Base-by-base conservation (phyloP, 2,797 vertebrate genomes). In the Lophotriccus pileatus region DNA sequence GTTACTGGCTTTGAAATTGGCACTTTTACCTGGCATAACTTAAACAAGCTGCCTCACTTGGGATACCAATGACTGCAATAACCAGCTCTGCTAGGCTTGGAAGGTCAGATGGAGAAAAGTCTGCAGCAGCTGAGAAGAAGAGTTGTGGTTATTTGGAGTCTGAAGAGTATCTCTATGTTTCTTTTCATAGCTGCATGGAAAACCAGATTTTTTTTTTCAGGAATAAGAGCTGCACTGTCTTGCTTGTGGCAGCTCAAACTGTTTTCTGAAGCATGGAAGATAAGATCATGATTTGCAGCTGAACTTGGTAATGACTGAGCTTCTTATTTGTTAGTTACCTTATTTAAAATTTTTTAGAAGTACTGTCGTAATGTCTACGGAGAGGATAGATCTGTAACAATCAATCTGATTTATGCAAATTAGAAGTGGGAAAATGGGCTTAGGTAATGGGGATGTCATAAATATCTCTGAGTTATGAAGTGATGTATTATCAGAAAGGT, bases 401-500 rank as follows among this genome's bases (percentile, higher is more conserved):
- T 69, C 80, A 76, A 14, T 78, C 23, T 92, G 83, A 76, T 27
- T 86, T 86, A 87, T 87, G 80, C 47, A 95, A 84, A 95, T 92
- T 67, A 56, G 55, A 82, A 92, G 63, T 60, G 67, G 67, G 75
- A 63, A 92, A 94, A 95, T 49, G 70, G 90, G 58, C 30, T 93
- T 88, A 84, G 87, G 83, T 94, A 90, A 93, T 62, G 32, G 62
- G 23, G 6, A 66, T 66, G 76, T 90, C 95, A 88, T 90, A 93
- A 89, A 94, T 92, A 90, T 59, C 41, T 79, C 55, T 79, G 85
- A 88, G 34, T 94, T 88, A 91, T 86, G 76, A 91, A 95, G 73
- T 34, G 39, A 21, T 79, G 24, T 53, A 34, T 84, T 91, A 88
- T 60, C 44, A 70, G 76, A 95, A 90, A 94, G 92, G 88, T 91